A percentile compares a stretch with the other conserved stretches of the same genome.
phyloP scores from a whole-genome alignment of 92 coral and sea anemone genomes.

The Parazoanthus swiftii region DNA sequence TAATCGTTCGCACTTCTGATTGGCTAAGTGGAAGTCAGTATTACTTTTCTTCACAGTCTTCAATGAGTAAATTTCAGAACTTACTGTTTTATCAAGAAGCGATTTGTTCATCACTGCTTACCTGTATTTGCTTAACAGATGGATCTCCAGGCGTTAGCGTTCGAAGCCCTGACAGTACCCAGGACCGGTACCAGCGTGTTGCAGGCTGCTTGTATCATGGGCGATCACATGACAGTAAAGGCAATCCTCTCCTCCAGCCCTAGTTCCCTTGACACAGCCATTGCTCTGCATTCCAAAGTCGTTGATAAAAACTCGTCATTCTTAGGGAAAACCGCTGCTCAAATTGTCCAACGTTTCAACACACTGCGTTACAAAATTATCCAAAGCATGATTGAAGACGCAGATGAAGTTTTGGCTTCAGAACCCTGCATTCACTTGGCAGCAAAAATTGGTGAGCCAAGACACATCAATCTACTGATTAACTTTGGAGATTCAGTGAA shows the following conservation, averaged over 20 bases:
- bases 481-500: not conserved
- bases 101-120: too few species aligned
- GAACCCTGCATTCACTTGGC: slow-evolving; percentile 5
- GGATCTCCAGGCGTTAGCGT: not conserved
- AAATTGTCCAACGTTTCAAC: not conserved
- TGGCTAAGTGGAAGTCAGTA: too few species aligned
- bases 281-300: slow-evolving; percentile 8
- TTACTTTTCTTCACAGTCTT: too few species aligned
- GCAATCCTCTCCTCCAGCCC: not conserved
- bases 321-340: not conserved
- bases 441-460: slow-evolving; percentile 3
- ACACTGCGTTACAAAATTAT: slow-evolving; percentile 7
- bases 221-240: slow-evolving; percentile 17
- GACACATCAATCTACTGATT: not conserved
- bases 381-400: not conserved
- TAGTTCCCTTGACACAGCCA: not conserved
- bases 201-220: slow-evolving; percentile 20
- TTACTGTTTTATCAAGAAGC: not conserved
- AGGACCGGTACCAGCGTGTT: not conserved
- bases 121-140: not conserved
- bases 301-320: not conserved
- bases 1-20: too few species aligned
- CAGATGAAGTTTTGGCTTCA: not conserved
- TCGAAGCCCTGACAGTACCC: not conserved
- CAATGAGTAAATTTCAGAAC: too few species aligned